Evolutionary conservation across 1,140 invertebrate species (phyloP), one percentile per base, ranked within the genome.

Genomic region (Brachionus plicatilis): DNA sequence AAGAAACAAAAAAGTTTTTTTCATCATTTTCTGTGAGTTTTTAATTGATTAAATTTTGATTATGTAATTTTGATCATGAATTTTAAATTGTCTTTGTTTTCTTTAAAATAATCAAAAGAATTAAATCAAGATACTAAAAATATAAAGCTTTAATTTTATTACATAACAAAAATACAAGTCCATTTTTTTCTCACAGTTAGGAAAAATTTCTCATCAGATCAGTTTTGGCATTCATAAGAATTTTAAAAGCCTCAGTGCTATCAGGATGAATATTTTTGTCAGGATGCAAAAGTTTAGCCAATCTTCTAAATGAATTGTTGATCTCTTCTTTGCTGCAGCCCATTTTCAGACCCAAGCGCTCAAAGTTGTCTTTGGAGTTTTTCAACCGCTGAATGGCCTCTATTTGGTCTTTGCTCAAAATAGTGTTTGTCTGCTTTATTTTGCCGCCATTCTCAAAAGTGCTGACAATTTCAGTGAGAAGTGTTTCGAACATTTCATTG

Each of bases 171-270:
- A 12, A 65, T 9, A 65, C 50, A 56, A 56, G 17, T 56, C 17
- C 17, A 47, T 47, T 47, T 12, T 47, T 14, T 47, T 37, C 6
- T 1, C 33, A 37, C 33, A 27, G 14, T 43, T 72, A 72, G 14
- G 68, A 72, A 72, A 72, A 41, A 65, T 68, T 80, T 72, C 89
- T 89, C 2, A 90, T 85, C 41, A 90, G 85, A 8, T 87, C 82
- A 45, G 88, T 89, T 43, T 88, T 85, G 8, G 89, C 88, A 7
- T 88, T 86, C 7, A 90, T 87, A n/a, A 91, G 86, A 3, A 89
- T 86, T 86, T 91, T 91, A 86, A 91, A 91, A 4, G 91, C 91
- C 53, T 91, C 91, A 85, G 90, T 90, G 85, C 90, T 90, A 6
- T 90, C 90, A 1, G 90, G 90, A 5, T 89, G 89, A 11, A 89